Evolutionary conservation across 2,797 vertebrate genomes (phyloP).

Genomic region (Acanthurus lineatus): DNA sequence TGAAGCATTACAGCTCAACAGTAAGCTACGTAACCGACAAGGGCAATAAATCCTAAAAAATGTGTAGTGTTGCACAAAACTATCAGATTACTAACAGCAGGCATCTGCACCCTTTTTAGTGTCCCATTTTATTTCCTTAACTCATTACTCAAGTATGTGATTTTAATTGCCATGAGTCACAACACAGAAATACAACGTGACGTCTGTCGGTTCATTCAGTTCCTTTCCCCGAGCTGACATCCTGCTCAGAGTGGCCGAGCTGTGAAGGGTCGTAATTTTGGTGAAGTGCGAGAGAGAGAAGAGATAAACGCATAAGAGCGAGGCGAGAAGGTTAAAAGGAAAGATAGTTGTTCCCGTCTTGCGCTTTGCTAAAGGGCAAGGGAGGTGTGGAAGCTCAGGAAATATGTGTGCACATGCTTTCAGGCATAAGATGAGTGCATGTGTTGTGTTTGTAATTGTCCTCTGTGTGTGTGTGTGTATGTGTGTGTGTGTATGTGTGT

Average conservation of each 20-base stretch:
- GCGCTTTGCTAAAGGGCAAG: constrained; percentile 77
- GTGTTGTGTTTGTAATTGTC: constrained; percentile 53
- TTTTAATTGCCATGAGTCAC: constrained; percentile 67
- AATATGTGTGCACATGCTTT: constrained; percentile 46
- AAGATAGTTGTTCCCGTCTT: constrained; percentile 84
- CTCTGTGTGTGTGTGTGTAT: constrained; percentile 10
- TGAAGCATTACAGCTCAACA: constrained; percentile 43
- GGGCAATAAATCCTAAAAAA: constrained; percentile 33
- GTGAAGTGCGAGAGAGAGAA: constrained; percentile 75
- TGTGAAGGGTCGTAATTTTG: constrained; percentile 81
- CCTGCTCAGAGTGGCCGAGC: constrained; percentile 65
- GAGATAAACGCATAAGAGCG: constrained; percentile 82
- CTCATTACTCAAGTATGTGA: constrained; percentile 61
- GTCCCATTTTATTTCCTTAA: constrained; percentile 54
- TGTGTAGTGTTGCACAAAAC: constrained; percentile 38
- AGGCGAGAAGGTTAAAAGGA: constrained; percentile 86
- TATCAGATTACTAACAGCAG: constrained; percentile 53
- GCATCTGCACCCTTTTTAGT: constrained; percentile 50
- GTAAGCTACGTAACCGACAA: constrained; percentile 32
- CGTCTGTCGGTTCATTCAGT: constrained; percentile 52
- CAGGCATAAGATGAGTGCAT: constrained; percentile 34
- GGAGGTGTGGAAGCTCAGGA: constrained; percentile 54
- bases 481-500: constrained; percentile 1
- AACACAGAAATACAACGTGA: constrained; percentile 71
- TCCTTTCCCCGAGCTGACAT: constrained; percentile 50